Conservation (phyloP, 2,113 vertebrate genomes). For the Syngnathus typhle region DNA sequence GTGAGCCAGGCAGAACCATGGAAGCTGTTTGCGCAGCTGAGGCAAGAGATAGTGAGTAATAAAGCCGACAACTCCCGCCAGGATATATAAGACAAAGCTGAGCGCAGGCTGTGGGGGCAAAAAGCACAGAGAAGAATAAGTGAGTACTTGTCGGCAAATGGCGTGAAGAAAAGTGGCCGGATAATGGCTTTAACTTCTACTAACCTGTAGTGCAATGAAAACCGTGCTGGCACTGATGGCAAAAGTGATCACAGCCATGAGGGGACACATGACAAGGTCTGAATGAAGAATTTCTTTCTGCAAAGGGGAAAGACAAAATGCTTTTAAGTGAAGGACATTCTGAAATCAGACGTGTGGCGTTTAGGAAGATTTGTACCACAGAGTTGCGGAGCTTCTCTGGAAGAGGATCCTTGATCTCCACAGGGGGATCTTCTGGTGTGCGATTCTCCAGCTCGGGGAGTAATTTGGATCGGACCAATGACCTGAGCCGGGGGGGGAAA, state of each 20-base stretch:
- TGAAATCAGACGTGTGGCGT: background rate
- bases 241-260: conserved; percentile 85
- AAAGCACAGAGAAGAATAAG: conserved; percentile 1
- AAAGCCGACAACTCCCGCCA: conserved; percentile 82
- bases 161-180: conserved; percentile 2
- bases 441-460: conserved; percentile 81
- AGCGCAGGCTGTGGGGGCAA: conserved; percentile 75
- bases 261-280: conserved; percentile 83
- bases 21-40: conserved; percentile 86
- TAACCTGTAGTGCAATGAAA: conserved; percentile 85
- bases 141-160: background rate
- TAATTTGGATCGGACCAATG: conserved; percentile 79
- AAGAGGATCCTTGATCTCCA: conserved; percentile 83
- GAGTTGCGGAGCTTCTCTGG: conserved; percentile 83
- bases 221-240: conserved; percentile 90
- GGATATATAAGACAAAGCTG: conserved; percentile 80
- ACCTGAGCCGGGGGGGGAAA: conserved; percentile 60
- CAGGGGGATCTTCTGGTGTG: conserved; percentile 75
- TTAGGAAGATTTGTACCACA: conserved; percentile 68
- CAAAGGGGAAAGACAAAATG: conserved; percentile 7
- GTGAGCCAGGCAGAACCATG: conserved; percentile 88
- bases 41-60: conserved; percentile 87
- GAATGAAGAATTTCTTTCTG: conserved; percentile 86
- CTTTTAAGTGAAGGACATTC: background rate
- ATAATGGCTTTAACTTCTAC: conserved; percentile 22